Evolutionary conservation across 2,888 invertebrate species (phyloP).

Genomic region (Ommatoiulus sabulosus): DNA sequence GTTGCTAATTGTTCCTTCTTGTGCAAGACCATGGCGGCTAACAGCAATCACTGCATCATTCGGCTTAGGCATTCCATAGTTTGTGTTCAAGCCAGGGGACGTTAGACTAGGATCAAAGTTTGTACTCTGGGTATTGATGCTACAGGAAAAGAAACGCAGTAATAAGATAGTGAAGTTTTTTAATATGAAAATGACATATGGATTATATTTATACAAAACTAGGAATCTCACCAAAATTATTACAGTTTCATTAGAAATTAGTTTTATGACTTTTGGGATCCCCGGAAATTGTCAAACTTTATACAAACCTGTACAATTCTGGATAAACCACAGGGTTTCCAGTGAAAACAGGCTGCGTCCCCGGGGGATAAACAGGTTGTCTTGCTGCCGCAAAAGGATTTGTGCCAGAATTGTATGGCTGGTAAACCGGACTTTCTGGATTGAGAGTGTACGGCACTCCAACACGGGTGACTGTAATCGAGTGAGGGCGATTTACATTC

Average conservation of each 20-base stretch:
- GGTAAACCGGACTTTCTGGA: conserved; percentile 59
- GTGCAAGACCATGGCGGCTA: neutral
- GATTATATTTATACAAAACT: no score
- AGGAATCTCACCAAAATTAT: no score
- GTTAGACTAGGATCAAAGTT: conserved; percentile 47
- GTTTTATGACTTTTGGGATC: neutral
- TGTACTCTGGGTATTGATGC: neutral
- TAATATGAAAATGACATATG: no score
- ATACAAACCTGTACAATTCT: conserved; percentile 58
- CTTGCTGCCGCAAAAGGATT: conserved; percentile 60
- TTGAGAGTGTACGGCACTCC: conserved; percentile 58
- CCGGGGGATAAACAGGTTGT: conserved; percentile 56
- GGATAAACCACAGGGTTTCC: conserved; percentile 60
- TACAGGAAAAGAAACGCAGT: neutral
- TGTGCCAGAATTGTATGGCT: conserved; percentile 60
- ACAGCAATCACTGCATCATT: neutral
- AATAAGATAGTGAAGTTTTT: neutral
- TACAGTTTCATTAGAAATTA: no score
- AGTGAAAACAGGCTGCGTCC: conserved; percentile 58
- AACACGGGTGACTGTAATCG: conserved; percentile 53
- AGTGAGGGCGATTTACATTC: neutral
- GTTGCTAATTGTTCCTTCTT: neutral
- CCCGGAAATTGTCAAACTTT: neutral
- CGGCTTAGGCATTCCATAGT: neutral
- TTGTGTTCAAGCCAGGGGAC: neutral